Conservation (phyloP, 2,888 invertebrate genomes). For the Amiota minor region DNA sequence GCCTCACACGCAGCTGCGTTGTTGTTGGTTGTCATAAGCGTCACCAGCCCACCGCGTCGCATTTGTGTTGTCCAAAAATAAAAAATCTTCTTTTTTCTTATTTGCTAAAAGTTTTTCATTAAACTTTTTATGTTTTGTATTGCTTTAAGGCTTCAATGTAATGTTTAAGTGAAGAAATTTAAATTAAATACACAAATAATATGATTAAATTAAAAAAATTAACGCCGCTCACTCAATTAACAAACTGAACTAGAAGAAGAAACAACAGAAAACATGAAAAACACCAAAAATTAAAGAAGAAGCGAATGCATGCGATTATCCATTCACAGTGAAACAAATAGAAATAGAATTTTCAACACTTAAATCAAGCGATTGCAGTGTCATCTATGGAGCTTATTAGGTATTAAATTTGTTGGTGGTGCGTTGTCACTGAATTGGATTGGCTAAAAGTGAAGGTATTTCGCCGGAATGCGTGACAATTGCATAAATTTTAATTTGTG, state of each 20-base stretch:
- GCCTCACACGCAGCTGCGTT: background rate
- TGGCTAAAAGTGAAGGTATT: conserved; percentile 52
- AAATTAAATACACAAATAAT: conserved; percentile 14
- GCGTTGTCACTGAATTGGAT: conserved; percentile 45
- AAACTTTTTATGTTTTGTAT: background rate
- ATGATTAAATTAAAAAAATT: conserved; percentile 13
- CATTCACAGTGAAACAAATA: no score
- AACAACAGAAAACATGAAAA: conserved; percentile 34
- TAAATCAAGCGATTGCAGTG: no score
- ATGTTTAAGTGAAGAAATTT: background rate
- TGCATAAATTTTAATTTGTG: conserved; percentile 51
- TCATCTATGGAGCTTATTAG: no score
- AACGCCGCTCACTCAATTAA: conserved; percentile 35
- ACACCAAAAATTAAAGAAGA: conserved; percentile 27
- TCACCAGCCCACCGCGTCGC: background rate
- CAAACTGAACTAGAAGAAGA: conserved; percentile 5
- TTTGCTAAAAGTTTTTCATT: background rate
- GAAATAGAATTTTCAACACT: no score
- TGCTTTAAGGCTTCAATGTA: background rate
- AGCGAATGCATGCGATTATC: background rate
- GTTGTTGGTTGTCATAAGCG: conserved; percentile 3
- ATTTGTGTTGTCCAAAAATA: background rate
- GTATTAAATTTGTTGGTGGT: no score
- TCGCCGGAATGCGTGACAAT: conserved; percentile 46
- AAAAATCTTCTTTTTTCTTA: no score